Evolutionary conservation across 1,140 invertebrate genomes (phyloP).

Genomic region (Neodiprion virginianus): DNA sequence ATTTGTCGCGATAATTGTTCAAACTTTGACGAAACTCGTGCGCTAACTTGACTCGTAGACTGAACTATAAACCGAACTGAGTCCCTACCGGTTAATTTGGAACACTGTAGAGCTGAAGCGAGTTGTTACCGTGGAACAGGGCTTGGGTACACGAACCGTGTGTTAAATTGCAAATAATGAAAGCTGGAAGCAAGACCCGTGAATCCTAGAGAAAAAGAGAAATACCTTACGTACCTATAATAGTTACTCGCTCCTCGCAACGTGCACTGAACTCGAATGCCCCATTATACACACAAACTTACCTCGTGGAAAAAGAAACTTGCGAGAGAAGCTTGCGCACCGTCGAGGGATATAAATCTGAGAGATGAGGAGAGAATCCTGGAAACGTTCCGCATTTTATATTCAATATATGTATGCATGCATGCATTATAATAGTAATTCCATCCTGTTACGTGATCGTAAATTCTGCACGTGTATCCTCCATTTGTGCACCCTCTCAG

Average conservation of each 20-base stretch:
- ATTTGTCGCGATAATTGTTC: too few relatives aligned
- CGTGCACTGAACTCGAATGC: not conserved
- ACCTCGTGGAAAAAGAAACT: too few relatives aligned
- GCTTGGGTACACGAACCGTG: not conserved
- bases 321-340: too few relatives aligned
- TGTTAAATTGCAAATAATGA: constrained; percentile 1
- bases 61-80: too few relatives aligned
- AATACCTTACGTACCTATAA: not conserved
- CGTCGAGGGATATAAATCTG: too few relatives aligned
- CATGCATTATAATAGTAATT: not conserved
- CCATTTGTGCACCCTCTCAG: not conserved
- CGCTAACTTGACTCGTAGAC: too few relatives aligned
- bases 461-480: not conserved
- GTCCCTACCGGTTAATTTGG: too few relatives aligned
- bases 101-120: too few relatives aligned
- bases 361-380: too few relatives aligned
- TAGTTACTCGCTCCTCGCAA: not conserved
- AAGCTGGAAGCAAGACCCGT: not conserved
- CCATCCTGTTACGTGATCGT: not conserved
- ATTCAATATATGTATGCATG: not conserved
- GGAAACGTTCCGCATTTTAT: not conserved
- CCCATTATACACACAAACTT: too few relatives aligned
- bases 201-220: not conserved
- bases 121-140: too few relatives aligned
- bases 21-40: too few relatives aligned